Conservation (phyloP, 2,113 vertebrate species). For the Dipodomys stephensi region DNA sequence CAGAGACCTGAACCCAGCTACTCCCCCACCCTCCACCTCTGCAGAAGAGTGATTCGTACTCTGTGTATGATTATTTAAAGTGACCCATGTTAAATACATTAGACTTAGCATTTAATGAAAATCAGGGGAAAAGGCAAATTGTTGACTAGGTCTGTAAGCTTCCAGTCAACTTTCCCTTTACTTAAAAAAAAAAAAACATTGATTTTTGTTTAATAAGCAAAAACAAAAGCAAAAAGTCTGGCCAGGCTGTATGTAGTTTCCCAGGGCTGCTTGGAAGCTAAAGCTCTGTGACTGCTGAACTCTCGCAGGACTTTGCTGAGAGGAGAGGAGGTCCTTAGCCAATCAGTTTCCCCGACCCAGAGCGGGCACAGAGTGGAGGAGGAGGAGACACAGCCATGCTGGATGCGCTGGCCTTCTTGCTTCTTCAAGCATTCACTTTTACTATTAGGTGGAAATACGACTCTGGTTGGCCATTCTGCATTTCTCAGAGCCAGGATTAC, state of each 20-base stretch:
- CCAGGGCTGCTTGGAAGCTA: slow-evolving; percentile 20
- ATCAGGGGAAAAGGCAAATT: not conserved
- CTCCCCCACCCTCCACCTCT: not conserved
- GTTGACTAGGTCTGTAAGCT: slow-evolving; percentile 11
- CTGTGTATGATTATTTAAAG: not conserved
- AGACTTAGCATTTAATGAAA: not conserved
- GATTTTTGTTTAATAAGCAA: slow-evolving; percentile 38
- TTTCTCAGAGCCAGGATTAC: not conserved
- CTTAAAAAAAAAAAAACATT: not conserved
- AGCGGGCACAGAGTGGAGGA: not conserved
- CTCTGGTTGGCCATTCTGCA: not conserved
- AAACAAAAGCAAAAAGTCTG: not conserved
- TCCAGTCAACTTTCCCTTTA: not conserved
- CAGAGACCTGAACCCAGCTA: not conserved
- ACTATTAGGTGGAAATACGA: not conserved
- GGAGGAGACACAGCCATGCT: not conserved
- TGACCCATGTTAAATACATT: not conserved
- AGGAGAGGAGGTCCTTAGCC: not conserved
- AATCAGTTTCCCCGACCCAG: not conserved
- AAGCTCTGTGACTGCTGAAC: not conserved
- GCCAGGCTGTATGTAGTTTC: not conserved
- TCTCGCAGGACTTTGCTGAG: slow-evolving; percentile 58
- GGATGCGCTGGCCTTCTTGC: not conserved
- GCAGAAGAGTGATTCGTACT: not conserved
- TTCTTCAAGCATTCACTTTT: too few species aligned